Conservation (phyloP, 1,140 invertebrate genomes). For the Epicauta chinensis region DNA sequence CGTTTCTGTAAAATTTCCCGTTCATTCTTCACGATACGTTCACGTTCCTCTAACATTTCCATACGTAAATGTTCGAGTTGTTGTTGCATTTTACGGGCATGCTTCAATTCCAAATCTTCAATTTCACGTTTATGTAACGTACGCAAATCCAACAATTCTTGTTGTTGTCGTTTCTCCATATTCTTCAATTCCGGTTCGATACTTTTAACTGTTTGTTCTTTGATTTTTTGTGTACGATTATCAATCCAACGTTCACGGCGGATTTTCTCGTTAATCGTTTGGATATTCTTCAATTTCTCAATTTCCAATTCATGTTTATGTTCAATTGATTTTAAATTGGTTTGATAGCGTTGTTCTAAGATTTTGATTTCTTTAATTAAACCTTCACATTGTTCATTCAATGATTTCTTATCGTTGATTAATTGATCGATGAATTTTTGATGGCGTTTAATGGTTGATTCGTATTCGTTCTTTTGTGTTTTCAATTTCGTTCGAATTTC, state of each 20-base stretch:
- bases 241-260: constrained; percentile 61
- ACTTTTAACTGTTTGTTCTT: constrained; percentile 66
- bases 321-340: constrained; percentile 50
- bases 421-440: constrained; percentile 66
- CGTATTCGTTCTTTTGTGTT: constrained; percentile 59
- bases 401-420: constrained; percentile 57
- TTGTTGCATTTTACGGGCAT: constrained; percentile 48
- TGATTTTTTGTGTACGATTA: constrained; percentile 64
- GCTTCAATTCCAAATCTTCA: constrained; percentile 50
- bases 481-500: constrained; percentile 41
- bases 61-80: constrained; percentile 46
- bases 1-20: constrained; percentile 44
- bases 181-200: constrained; percentile 63
- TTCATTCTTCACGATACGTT: constrained; percentile 48
- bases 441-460: constrained; percentile 54
- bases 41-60: constrained; percentile 45
- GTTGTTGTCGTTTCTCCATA: constrained; percentile 56
- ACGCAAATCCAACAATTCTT: constrained; percentile 53
- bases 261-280: constrained; percentile 59
- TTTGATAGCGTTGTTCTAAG: constrained; percentile 46
- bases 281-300: constrained; percentile 56
- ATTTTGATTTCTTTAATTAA: constrained; percentile 52
- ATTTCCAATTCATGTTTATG: constrained; percentile 60
- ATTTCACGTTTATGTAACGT: constrained; percentile 54
- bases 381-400: constrained; percentile 60